These are phyloP conservation scores for Pygoscelis antarcticus DNA, from an alignment of 2,113 vertebrate genomes.

Conservation along the genomic window DNA sequence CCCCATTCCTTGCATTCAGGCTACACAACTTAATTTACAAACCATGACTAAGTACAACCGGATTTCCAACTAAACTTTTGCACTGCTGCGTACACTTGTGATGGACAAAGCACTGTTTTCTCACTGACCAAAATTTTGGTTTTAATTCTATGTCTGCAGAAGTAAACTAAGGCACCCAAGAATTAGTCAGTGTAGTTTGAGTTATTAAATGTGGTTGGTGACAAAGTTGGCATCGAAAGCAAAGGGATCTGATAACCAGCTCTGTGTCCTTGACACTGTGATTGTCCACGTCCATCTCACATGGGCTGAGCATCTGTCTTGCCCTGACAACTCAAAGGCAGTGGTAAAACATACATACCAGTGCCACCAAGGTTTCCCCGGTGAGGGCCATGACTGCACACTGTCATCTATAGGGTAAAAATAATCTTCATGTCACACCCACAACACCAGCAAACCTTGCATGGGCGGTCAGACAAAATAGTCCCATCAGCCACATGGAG, in stretches of 20 bases:
- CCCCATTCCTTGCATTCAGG: neutral
- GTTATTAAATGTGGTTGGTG: neutral
- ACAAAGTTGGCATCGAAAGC: neutral
- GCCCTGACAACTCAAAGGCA: neutral
- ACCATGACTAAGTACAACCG: too few species aligned
- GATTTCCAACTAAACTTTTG: neutral
- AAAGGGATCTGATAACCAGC: neutral
- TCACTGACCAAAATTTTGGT: too few species aligned
- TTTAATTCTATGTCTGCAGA: neutral
- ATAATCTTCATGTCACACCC: neutral
- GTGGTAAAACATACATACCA: neutral
- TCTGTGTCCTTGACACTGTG: neutral
- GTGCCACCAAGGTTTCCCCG: fast-evolving
- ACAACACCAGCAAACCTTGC: too few species aligned
- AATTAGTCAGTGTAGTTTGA: neutral
- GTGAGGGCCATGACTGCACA: neutral
- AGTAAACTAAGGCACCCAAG: neutral
- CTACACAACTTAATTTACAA: neutral
- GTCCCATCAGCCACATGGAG: too few species aligned
- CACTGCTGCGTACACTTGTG: fast-evolving
- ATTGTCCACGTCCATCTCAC: too few species aligned
- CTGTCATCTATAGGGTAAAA: fast-evolving
- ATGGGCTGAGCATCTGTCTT: neutral
- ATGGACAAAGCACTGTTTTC: neutral
- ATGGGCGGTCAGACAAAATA: too few species aligned